A percentile compares a stretch with the other conserved stretches of the same genome.
Evolutionary conservation across 2,888 invertebrate species (phyloP).

Genomic region (Epiblema foenella): DNA sequence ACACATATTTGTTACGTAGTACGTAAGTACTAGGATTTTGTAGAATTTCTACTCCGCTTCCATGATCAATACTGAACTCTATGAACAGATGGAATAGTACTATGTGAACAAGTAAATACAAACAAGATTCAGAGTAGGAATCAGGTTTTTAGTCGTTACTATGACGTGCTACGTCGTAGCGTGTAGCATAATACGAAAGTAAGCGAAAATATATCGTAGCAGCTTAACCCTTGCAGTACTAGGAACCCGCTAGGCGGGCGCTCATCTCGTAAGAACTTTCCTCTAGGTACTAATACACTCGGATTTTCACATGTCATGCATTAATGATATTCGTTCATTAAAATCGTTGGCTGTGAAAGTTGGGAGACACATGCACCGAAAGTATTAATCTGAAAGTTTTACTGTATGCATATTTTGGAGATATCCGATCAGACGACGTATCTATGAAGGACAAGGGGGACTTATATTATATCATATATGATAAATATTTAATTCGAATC

Average conservation of each 20-base stretch:
- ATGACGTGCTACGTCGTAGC: not conserved
- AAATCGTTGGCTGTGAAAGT: too few relatives aligned
- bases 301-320: too few relatives aligned
- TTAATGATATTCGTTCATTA: too few relatives aligned
- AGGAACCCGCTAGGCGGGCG: too few relatives aligned
- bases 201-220: too few relatives aligned
- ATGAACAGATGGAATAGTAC: constrained; percentile 20
- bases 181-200: not conserved
- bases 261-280: too few relatives aligned
- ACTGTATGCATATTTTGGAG: not conserved
- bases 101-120: not conserved
- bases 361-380: not conserved
- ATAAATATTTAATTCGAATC: not conserved
- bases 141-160: not conserved
- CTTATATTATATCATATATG: not conserved
- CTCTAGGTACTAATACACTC: too few relatives aligned
- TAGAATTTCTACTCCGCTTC: constrained; percentile 64
- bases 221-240: too few relatives aligned
- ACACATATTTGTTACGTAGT: constrained; percentile 80
- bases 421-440: too few relatives aligned
- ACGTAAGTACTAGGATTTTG: constrained; percentile 69
- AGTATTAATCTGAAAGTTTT: not conserved
- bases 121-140: not conserved
- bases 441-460: too few relatives aligned
- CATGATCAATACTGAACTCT: constrained; percentile 63